Evolutionary conservation across 2,797 vertebrate species (phyloP).

Genomic region (Sebastes variabilis): DNA sequence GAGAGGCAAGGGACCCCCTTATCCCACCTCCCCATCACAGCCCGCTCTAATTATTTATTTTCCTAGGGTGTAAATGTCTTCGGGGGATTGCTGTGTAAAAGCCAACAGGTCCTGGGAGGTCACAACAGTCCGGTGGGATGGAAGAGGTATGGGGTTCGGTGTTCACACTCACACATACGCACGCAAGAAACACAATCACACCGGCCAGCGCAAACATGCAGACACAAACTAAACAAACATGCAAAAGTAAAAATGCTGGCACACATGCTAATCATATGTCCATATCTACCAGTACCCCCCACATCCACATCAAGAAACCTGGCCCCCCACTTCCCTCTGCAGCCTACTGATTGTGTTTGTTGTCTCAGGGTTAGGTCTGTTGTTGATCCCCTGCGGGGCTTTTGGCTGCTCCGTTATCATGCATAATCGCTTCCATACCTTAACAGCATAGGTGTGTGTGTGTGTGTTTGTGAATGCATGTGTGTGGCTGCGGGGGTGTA

Average conservation of each 20-base stretch:
- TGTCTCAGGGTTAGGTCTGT: constrained; percentile 76
- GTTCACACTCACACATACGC: constrained; percentile 37
- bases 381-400: constrained; percentile 74
- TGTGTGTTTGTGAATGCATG: constrained; percentile 39
- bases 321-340: constrained; percentile 29
- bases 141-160: constrained; percentile 18
- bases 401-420: constrained; percentile 70
- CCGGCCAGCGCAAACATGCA: neutral
- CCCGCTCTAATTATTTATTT: constrained; percentile 77
- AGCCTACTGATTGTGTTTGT: constrained; percentile 75
- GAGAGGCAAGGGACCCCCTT: constrained; percentile 55
- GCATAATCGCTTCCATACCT: constrained; percentile 78
- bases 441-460: constrained; percentile 53
- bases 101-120: constrained; percentile 71
- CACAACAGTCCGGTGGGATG: constrained; percentile 44
- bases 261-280: constrained; percentile 43
- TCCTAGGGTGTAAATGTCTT: constrained; percentile 75
- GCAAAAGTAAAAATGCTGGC: neutral
- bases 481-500: constrained; percentile 56
- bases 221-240: constrained; percentile 17
- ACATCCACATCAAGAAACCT: constrained; percentile 29
- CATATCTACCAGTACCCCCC: neutral
- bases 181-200: constrained; percentile 28
- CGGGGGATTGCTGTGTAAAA: constrained; percentile 70
- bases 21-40: constrained; percentile 63